phyloP scores from a whole-genome alignment of 1,140 invertebrate species.

The Drosophila teissieri region DNA sequence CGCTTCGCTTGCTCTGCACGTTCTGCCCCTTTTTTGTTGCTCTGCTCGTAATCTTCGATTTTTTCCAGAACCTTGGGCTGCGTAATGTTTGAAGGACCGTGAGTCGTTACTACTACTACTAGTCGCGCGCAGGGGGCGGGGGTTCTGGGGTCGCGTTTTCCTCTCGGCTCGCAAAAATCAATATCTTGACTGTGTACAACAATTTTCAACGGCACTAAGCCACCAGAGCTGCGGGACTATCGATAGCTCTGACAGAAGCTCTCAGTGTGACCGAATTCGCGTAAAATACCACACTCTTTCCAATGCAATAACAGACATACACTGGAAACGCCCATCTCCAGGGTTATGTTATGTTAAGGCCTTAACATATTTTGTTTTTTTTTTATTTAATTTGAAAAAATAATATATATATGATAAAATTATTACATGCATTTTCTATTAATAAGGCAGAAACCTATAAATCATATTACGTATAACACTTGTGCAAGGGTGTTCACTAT shows the following conservation, averaged over 20 bases:
- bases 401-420: too few species aligned
- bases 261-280: neutral
- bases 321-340: too few species aligned
- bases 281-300: neutral
- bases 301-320: too few species aligned
- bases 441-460: too few species aligned
- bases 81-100: conserved; percentile 79
- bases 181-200: conserved; percentile 75
- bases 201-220: conserved; percentile 35
- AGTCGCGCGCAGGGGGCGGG: conserved; percentile 58
- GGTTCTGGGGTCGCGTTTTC: conserved; percentile 45
- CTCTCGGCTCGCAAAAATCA: conserved; percentile 57
- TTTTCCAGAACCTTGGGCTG: conserved; percentile 65
- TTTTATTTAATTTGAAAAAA: too few species aligned
- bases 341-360: too few species aligned
- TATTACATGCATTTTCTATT: too few species aligned
- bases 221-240: neutral
- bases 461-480: too few species aligned
- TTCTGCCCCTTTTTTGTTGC: conserved; percentile 39
- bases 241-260: neutral
- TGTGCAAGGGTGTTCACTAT: too few species aligned
- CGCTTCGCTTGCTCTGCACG: conserved; percentile 66
- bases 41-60: conserved; percentile 35
- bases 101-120: conserved; percentile 74
- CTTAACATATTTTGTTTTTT: too few species aligned